Evolutionary conservation across 2,113 vertebrate species (phyloP), one percentile per base, ranked within the genome.

Genomic region (Tragelaphus imberbis): DNA sequence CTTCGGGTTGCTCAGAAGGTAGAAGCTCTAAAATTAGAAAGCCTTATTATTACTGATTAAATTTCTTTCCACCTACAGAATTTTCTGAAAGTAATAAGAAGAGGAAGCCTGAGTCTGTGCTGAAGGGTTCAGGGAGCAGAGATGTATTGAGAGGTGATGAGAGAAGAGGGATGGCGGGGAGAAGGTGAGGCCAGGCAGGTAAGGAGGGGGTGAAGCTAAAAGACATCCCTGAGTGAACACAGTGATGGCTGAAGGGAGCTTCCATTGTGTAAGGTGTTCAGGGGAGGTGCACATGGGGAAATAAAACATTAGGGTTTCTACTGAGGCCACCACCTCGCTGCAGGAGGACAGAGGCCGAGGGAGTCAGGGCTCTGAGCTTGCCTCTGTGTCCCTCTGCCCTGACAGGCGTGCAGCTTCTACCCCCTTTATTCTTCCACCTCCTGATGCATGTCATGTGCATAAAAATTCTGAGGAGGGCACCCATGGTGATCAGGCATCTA

Each of bases 11-110:
- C 61, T 80, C 92, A 90, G 97, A 94, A 98, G 96, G 92, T 96
- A 97, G 97, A 58, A 56, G 93, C 95, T 97, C 97, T 96, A 97
- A 98, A 98, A 97, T 97, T 98, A 98, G 98, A 96, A 97, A 96
- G 94, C 96, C 95, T 97, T 96, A 96, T 98, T 97, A 97, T 97
- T 96, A 94, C 95, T 13, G 56, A 97, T 97, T 97, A 96, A 98
- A 97, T 95, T 95, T 93, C 98, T 97, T 97, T 88, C 98, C 98
- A 97, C 98, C 98, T 97, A 96, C 98, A 96, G 97, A 92, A 93
- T 97, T 96, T 97, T 97, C 96, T 97, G 90, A 98, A 95, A 95
- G 97, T 96, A 96, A 97, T 88, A 84, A 96, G 91, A 94, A 95
- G 88, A 96, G 97, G 97, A 94, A 97, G 92, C 63, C 96, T 36